Evolutionary conservation across 2,888 invertebrate species (phyloP), one percentile per base, ranked within the genome.

Genomic region (Protodeltote pygarga): DNA sequence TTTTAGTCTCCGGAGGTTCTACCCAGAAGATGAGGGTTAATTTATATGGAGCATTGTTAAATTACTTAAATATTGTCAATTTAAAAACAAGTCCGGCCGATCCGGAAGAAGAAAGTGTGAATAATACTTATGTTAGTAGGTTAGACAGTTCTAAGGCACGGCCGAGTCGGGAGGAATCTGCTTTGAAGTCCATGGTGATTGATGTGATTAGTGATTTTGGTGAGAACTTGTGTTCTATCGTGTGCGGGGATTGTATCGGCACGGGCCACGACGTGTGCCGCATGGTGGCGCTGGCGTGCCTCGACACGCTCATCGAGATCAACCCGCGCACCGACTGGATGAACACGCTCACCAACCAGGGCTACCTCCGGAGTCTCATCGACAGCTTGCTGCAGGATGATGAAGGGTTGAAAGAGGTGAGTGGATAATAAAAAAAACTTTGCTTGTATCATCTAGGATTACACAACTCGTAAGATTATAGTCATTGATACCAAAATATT

Each of bases 191-290:
- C 0, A 89, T 93, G 89, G 91, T 87, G 25, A 77, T 86, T 0
- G 86, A 87, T 32, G 90, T 85, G 52, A 89, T 97, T 14, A 92
- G 94, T 10, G 93, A 94, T 3, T 97, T 96, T 65, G 97, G 97
- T 0, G 96, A 97, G 58, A 95, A 95, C 73, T 82, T 98, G 31
- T 95, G 97, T 77, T 95, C 96, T 65, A 80, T 88, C 1, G 95
- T 98, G 38, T 97, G 97, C 65, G 95, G 96, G 39, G 98, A 98
- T 84, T 96, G 96, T 49, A 96, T 96, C 5, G 96, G 96, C 1
- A 97, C 77, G 0, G 89, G 97, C 0, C 97, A 97, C 75, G 97
- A 98, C 66, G 95, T 98, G 6, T 97, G 97, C 73, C 95, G 97
- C 85, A 97, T 98, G 95, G 92, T 97, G 39, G 96, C 98, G 0